Evolutionary conservation across 2,888 invertebrate genomes (phyloP).

Genomic region (Eupithecia exiguata): DNA sequence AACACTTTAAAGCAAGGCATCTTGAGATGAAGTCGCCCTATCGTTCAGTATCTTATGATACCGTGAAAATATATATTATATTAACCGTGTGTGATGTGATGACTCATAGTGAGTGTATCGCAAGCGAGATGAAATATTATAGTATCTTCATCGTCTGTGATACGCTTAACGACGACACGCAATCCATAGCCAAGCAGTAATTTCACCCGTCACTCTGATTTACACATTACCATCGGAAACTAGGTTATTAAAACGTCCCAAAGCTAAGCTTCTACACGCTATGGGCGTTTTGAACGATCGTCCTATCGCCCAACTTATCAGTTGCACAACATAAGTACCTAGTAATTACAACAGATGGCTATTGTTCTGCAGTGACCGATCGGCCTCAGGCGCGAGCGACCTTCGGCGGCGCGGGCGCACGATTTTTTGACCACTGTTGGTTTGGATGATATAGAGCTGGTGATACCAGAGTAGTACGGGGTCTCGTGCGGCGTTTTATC

Average conservation of each 20-base stretch:
- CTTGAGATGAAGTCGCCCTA: too few species aligned
- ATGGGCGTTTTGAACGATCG: slow-evolving; percentile 55
- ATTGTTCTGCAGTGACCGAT: slow-evolving; percentile 80
- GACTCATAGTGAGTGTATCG: too few species aligned
- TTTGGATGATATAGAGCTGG: slow-evolving; percentile 53
- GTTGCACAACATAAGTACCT: slow-evolving; percentile 73
- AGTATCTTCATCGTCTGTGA: too few species aligned
- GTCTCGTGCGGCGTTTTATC: not conserved
- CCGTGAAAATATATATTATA: too few species aligned
- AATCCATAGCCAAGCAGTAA: not conserved
- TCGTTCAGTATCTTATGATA: too few species aligned
- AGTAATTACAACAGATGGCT: slow-evolving; percentile 82
- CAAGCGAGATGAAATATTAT: too few species aligned
- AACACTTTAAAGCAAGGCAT: too few species aligned
- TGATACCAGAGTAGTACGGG: not conserved
- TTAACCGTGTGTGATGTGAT: too few species aligned
- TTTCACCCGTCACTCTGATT: slow-evolving; percentile 8
- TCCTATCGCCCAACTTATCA: slow-evolving; percentile 65
- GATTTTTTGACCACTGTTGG: slow-evolving; percentile 75
- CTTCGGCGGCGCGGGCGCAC: slow-evolving; percentile 75
- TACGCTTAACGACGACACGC: not conserved
- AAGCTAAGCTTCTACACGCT: slow-evolving; percentile 28
- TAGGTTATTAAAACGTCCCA: slow-evolving; percentile 26
- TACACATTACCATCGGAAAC: slow-evolving; percentile 12
- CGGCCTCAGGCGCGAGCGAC: slow-evolving; percentile 71